Evolutionary conservation across 2,888 invertebrate species (phyloP).

Genomic region (Melieria crassipennis): DNA sequence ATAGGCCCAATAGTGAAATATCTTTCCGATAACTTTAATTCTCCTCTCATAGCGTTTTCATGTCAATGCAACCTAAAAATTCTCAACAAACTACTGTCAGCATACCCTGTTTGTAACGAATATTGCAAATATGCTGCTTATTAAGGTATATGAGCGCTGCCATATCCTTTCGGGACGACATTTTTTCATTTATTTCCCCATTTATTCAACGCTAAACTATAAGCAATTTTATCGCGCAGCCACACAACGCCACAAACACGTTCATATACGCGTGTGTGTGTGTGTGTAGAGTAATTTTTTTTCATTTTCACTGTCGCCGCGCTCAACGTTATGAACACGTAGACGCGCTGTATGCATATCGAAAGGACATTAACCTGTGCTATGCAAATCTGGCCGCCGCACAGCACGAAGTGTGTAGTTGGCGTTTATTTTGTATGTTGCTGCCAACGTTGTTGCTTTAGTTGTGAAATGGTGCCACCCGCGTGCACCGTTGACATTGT

Average conservation of each 20-base stretch:
- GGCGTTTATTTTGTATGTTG: conserved; percentile 8
- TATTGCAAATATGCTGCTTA: conserved; percentile 3
- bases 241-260: too few relatives aligned
- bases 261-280: neutral
- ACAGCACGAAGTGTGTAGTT: neutral
- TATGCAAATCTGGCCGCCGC: conserved; percentile 27
- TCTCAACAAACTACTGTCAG: too few relatives aligned
- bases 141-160: neutral
- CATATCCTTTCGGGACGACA: neutral
- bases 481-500: conserved; percentile 9
- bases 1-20: too few relatives aligned
- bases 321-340: too few relatives aligned
- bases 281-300: neutral
- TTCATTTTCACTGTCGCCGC: too few relatives aligned
- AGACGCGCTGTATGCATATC: neutral
- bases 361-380: conserved; percentile 38
- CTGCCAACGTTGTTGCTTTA: neutral
- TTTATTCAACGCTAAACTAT: conserved; percentile 2
- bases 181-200: conserved; percentile 23
- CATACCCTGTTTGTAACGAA: neutral
- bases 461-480: neutral
- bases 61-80: too few relatives aligned
- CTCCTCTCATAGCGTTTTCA: too few relatives aligned
- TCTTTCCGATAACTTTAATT: too few relatives aligned
- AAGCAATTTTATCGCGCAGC: too few relatives aligned